phyloP scores from a whole-genome alignment of 2,113 vertebrate genomes.

The Tor tambroides region DNA sequence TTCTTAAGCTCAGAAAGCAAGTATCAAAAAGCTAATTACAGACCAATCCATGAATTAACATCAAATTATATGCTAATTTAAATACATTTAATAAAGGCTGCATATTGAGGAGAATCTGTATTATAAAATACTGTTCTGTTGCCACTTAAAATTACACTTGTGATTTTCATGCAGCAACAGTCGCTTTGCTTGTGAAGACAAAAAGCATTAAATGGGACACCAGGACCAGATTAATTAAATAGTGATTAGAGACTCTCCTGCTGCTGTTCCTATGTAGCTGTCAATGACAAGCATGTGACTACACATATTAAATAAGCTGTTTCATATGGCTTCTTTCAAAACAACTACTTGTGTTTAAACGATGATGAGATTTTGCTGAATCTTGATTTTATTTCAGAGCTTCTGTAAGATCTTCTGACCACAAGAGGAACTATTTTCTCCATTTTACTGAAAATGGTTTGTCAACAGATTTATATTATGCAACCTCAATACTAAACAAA shows the following conservation, averaged over 20 bases:
- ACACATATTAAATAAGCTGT: neutral
- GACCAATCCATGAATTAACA: neutral
- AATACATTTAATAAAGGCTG: neutral
- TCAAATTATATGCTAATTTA: neutral
- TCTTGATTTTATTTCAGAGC: neutral
- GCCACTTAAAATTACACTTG: neutral
- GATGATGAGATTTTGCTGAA: neutral
- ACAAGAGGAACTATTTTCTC: neutral
- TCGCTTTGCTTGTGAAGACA: neutral
- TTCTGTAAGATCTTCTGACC: neutral
- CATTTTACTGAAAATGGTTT: constrained; percentile 4
- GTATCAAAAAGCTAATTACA: neutral
- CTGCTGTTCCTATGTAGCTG: neutral
- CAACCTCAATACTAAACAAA: constrained; percentile 21
- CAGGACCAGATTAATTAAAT: constrained; percentile 20
- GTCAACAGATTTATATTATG: neutral
- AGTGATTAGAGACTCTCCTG: neutral
- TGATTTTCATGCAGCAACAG: constrained; percentile 15
- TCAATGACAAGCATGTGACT: neutral
- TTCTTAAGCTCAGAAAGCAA: constrained; percentile 6
- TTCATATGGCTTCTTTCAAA: neutral
- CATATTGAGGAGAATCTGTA: neutral
- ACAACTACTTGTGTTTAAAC: neutral
- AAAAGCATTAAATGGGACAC: neutral
- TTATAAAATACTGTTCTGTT: neutral